Evolutionary conservation across 2,113 vertebrate species (phyloP), one percentile per base, ranked within the genome.

Genomic region (Regulus satrapa): DNA sequence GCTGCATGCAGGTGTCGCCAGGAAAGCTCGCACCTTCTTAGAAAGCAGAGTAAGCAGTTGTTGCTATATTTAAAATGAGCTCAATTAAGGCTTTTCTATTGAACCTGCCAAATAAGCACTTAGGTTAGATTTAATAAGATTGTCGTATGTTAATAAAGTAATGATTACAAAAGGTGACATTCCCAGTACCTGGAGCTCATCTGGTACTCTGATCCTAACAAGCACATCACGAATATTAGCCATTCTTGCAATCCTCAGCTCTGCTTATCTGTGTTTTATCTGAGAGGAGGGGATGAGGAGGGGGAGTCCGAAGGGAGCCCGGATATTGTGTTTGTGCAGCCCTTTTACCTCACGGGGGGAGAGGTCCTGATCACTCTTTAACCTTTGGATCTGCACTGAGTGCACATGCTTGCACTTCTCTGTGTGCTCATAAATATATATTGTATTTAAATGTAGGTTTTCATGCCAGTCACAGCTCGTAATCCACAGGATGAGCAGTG

Each of bases 61-160:
- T 88, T 93, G 92, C 95, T 96, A 71, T 84, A 90, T 96, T 96
- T 96, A 92, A 97, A 94, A 59, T 0, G 8, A 77, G 85, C 95
- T 92, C 96, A 96, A 95, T 97, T 96, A 95, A 93, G 88, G 85
- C 46, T 97, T 96, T 97, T 96, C 92, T 94, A 88, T 74, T 95
- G 96, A 96, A 96, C 72, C 85, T 96, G 96, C 93, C 96, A 96
- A 90, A 97, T 88, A 97, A 97, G 95, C 95, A 96, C 94, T 96
- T 95, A 93, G 92, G 94, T 92, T 73, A 94, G 93, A 95, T 96
- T 95, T 95, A 96, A 96, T 94, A 93, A 95, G 96, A 88, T 83
- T 92, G 85, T 93, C 74, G 59, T 90, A 48, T 86, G 92, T 92
- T 96, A 96, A 96, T 96, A 94, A 96, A 96, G 94, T 55, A 17